Base-by-base conservation (phyloP, 2,888 invertebrate genomes). In the Lamellibrachia columna region DNA sequence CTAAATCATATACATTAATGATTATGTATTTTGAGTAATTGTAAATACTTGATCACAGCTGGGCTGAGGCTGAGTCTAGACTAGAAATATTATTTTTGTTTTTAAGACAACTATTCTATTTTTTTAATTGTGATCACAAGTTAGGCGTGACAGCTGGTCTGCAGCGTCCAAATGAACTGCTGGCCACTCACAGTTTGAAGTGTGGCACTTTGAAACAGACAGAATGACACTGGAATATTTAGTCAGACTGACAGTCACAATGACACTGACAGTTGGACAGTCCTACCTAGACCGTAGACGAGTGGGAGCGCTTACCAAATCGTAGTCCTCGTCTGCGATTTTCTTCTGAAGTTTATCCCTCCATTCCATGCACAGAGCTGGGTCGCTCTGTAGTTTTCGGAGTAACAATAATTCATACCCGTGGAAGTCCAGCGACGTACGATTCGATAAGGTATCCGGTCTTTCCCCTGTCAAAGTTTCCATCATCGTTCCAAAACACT, bases 391-490 rank as follows among this genome's bases (percentile, higher is more conserved):
- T 90, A 96, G 95, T 93, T 95, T 95, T 93, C 95, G 95, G 92
- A 96, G 95, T 22, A 96, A 93, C 52, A 96, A 94, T 6, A 96
- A 95, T 94, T 96, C 96, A 94, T 96, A 96, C 22, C 96, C 96
- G 93, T 95, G 95, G 94, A 96, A 96, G 58, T 94, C 94, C 52
- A 93, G 92, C 6, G 92, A 75, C 92, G 92, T 92, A 40, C 58
- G 93, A 53, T 75, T 75, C n/a, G 75, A 75, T 52, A 75, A 52
- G 15, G 75, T 75, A 75, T 75, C 75, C 75, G 75, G 75, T 53
- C 28, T 55, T 53, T 53, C 55, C n/a, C 15, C 53, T 40, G 28
- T 52, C 53, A 53, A 3, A n/a, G 55, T 11, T 91, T 53, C 53
- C 53, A 53, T 91, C 55, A n/a, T 52, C 52, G 4, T 91, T 52